Conservation (phyloP, 2,888 invertebrate genomes). For the Apomyelois bistriatella region DNA sequence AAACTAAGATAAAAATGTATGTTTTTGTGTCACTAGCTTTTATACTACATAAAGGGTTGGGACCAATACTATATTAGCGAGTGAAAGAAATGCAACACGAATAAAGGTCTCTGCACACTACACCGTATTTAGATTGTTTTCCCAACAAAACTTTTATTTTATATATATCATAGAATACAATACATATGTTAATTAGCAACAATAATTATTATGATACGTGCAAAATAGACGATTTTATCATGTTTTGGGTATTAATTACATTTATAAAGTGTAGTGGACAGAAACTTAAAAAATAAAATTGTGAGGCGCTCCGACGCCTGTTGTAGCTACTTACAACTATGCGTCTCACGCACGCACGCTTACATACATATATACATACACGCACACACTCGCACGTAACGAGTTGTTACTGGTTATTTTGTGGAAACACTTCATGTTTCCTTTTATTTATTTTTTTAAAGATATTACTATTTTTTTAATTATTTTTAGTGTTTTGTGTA, state of each 20-base stretch:
- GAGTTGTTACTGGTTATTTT: constrained; percentile 9
- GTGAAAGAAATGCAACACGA: constrained; percentile 7
- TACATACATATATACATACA: constrained; percentile 39
- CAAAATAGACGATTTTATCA: neutral
- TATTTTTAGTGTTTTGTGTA: neutral
- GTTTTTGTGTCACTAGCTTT: neutral
- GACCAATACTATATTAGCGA: constrained; percentile 2
- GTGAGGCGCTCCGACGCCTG: constrained; percentile 63
- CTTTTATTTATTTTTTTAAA: neutral
- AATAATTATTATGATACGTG: neutral
- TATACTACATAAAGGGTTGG: constrained; percentile 2
- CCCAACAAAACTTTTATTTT: no score
- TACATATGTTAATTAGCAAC: neutral
- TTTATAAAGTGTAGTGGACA: neutral
- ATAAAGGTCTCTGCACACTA: constrained; percentile 1
- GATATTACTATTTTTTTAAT: neutral
- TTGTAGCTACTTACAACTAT: constrained; percentile 50
- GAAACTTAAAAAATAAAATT: constrained; percentile 21
- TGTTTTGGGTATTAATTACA: neutral
- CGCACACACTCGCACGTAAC: constrained; percentile 17
- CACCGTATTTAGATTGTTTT: neutral
- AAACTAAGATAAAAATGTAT: neutral
- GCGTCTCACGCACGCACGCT: constrained; percentile 49
- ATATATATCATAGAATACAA: no score
- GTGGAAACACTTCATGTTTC: neutral